Conservation (phyloP, 2,113 vertebrate genomes). For the Ovis canadensis region DNA sequence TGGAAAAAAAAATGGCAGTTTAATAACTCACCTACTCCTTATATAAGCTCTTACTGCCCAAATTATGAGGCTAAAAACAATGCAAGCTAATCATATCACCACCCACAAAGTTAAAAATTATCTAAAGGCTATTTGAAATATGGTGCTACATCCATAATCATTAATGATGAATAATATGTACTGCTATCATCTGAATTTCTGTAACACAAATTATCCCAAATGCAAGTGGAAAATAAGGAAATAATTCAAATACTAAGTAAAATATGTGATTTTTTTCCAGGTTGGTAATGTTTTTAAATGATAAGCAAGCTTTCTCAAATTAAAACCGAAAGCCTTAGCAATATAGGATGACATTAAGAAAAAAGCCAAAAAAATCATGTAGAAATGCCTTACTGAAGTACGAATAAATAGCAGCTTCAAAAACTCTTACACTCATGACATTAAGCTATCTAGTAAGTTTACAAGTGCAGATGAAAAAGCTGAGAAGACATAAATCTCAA, state of each 20-base stretch:
- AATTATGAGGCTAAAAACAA: not conserved
- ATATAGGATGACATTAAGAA: not conserved
- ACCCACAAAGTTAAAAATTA: not conserved
- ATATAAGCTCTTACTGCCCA: not conserved
- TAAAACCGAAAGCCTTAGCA: not conserved
- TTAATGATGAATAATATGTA: not conserved
- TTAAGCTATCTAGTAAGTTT: not conserved
- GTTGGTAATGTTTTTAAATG: not conserved
- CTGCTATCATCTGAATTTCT: not conserved
- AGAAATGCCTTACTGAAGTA: not conserved
- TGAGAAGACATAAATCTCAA: not conserved
- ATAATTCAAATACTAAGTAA: not conserved
- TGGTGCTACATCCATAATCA: not conserved
- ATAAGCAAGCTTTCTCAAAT: not conserved
- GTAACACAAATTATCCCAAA: not conserved
- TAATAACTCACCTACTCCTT: not conserved
- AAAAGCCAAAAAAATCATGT: not conserved
- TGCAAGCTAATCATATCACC: not conserved
- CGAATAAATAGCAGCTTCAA: not conserved
- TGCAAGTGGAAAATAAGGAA: not conserved
- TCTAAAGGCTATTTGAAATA: not conserved
- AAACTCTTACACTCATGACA: not conserved
- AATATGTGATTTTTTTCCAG: not conserved
- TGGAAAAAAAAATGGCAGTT: not conserved
- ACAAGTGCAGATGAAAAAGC: not conserved